phyloP scores from a whole-genome alignment of 2,797 vertebrate species.

The Cyprinella venusta region DNA sequence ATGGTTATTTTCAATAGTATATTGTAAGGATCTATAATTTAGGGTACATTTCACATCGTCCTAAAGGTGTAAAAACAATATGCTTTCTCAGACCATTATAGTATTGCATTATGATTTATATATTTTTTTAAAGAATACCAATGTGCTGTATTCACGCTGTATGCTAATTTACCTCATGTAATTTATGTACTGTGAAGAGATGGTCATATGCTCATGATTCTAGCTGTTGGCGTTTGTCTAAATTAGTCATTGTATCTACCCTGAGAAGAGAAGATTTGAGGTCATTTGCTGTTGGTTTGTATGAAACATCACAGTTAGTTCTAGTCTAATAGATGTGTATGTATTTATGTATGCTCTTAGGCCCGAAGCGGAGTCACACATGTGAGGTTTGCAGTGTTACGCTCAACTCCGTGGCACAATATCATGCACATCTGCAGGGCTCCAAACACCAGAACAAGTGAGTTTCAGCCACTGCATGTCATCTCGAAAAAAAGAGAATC shows the following conservation, averaged over 20 bases:
- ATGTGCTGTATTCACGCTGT: not conserved
- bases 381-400: constrained; percentile 70
- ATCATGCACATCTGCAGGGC: constrained; percentile 70
- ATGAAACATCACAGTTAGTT: not conserved
- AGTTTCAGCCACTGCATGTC: constrained; percentile 22
- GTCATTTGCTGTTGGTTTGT: not conserved
- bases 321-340: not conserved
- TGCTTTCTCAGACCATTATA: not conserved
- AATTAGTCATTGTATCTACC: not conserved
- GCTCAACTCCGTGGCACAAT: constrained; percentile 72
- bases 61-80: no score
- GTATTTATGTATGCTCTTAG: constrained; percentile 50
- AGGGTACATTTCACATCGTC: no score
- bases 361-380: constrained; percentile 66
- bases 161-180: not conserved
- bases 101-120: no score
- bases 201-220: not conserved
- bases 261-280: constrained; percentile 5
- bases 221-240: not conserved
- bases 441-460: constrained; percentile 70
- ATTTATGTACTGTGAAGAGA: not conserved
- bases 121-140: not conserved
- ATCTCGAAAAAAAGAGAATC: not conserved
- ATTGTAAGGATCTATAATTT: no score
- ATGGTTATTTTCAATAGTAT: not conserved